Conservation (phyloP, 1,140 invertebrate species). For the Gyrodactylus salaris region DNA sequence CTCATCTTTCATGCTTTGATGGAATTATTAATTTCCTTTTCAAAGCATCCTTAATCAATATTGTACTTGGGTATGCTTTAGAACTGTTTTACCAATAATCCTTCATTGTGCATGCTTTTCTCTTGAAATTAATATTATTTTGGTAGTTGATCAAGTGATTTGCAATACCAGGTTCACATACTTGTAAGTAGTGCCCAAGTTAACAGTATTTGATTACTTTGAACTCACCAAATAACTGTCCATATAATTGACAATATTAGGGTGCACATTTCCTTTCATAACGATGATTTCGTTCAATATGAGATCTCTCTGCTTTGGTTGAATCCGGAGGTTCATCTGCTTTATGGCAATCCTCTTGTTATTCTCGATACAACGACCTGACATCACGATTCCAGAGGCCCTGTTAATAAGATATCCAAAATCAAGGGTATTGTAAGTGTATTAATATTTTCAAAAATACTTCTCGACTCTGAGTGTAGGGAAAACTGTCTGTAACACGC, state of each 20-base stretch:
- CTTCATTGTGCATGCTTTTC: no score
- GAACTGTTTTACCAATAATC: no score
- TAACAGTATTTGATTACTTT: no score
- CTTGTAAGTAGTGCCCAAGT: no score
- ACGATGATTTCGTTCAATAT: slow-evolving; percentile 99
- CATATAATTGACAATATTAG: slow-evolving; percentile 93
- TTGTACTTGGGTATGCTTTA: no score
- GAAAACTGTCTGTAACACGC: background rate
- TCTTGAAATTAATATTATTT: no score
- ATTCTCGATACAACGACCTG: background rate
- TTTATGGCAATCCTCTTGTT: slow-evolving; percentile 64
- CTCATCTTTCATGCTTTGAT: no score
- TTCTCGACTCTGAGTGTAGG: background rate
- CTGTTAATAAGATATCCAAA: background rate
- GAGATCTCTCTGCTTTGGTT: slow-evolving; percentile 82
- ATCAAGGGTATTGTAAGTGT: background rate
- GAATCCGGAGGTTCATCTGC: slow-evolving; percentile 90
- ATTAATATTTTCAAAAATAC: background rate
- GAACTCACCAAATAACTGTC: slow-evolving; percentile 73
- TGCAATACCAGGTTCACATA: no score
- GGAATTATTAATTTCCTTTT: no score
- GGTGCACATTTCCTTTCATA: slow-evolving; percentile 89
- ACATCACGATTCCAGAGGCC: background rate
- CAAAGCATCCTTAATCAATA: no score
- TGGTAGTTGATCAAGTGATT: no score